A percentile compares a stretch with the other conserved stretches of the same genome.
Evolutionary conservation across 2,888 invertebrate species (phyloP).

Genomic region (Luperina nickerlii): DNA sequence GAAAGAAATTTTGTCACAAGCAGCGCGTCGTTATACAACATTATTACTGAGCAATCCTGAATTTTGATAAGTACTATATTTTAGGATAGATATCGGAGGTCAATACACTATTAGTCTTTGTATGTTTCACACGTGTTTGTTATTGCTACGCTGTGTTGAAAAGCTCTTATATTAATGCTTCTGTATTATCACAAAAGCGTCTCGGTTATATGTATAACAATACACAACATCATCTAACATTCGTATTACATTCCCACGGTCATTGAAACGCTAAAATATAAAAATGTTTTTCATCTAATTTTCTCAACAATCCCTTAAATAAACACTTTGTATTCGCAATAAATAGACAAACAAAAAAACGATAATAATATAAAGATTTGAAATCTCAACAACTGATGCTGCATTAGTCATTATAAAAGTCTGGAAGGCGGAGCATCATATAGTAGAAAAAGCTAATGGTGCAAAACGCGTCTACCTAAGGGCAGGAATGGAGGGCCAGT

Average conservation of each 20-base stretch:
- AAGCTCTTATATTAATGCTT: neutral
- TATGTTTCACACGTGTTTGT: conserved; percentile 45
- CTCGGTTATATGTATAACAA: conserved; percentile 39
- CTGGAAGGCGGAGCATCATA: conserved; percentile 64
- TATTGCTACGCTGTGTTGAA: conserved; percentile 1
- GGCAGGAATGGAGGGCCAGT: conserved; percentile 73
- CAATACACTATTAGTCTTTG: conserved; percentile 43
- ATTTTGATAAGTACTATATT: neutral
- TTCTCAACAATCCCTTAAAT: neutral
- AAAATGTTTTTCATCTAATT: conserved; percentile 21
- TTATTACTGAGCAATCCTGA: neutral
- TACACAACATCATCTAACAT: conserved; percentile 19
- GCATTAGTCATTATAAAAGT: conserved; percentile 50
- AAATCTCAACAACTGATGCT: conserved; percentile 17
- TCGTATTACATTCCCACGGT: conserved; percentile 49
- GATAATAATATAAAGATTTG: conserved; percentile 4
- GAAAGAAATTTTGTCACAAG: neutral
- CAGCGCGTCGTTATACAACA: neutral
- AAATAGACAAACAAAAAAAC: neutral
- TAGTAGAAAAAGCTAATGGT: conserved; percentile 74
- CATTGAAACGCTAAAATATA: conserved; percentile 28
- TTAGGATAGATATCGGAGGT: conserved; percentile 31
- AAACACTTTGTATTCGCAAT: neutral
- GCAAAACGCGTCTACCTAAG: conserved; percentile 71
- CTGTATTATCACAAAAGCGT: conserved; percentile 9